Evolutionary conservation across 2,113 vertebrate genomes (phyloP).

Genomic region (Odontesthes bonariensis): DNA sequence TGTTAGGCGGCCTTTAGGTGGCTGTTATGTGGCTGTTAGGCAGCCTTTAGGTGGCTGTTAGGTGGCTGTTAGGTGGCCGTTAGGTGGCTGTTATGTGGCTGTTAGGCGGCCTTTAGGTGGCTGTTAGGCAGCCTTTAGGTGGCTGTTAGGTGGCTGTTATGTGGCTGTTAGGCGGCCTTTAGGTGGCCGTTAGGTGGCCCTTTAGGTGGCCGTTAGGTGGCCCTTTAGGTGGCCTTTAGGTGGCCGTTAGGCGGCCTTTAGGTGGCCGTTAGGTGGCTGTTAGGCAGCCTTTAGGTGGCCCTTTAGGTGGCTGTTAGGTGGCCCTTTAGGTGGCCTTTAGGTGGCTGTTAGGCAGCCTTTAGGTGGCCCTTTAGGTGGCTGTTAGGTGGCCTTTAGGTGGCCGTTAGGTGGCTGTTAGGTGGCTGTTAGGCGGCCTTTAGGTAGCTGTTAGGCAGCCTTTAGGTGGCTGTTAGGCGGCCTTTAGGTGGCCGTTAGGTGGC

Average conservation of each 20-base stretch:
- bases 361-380: too few species aligned
- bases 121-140: background rate
- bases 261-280: background rate
- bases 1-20: background rate
- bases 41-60: too few species aligned
- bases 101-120: too few species aligned
- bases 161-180: background rate
- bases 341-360: too few species aligned
- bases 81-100: too few species aligned
- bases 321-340: background rate
- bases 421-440: background rate
- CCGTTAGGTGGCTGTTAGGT: background rate
- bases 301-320: background rate
- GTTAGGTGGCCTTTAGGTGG: background rate
- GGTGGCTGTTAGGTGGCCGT: background rate
- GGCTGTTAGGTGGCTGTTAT: background rate
- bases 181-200: background rate
- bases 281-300: too few species aligned
- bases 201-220: too few species aligned
- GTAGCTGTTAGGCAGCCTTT: background rate
- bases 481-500: background rate
- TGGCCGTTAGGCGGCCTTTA: background rate
- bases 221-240: background rate
- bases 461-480: background rate
- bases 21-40: too few species aligned